Evolutionary conservation across 2,888 invertebrate genomes (phyloP).

Genomic region (Craniophora ligustri): DNA sequence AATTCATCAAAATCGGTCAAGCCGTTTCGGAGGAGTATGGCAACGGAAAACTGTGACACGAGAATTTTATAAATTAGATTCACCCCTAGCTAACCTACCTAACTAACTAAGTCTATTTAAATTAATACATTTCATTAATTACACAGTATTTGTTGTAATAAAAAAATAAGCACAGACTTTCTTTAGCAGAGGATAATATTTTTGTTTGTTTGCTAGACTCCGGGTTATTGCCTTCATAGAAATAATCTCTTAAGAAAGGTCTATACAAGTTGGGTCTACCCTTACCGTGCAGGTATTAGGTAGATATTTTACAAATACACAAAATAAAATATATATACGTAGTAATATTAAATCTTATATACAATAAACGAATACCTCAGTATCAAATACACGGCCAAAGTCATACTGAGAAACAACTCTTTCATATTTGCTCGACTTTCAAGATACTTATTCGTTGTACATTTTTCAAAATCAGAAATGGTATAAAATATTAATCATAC

Average conservation of each 20-base stretch:
- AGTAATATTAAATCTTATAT: background rate
- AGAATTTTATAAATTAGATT: no score
- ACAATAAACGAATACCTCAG: no score
- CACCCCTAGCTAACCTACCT: no score
- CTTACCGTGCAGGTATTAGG: constrained; percentile 2
- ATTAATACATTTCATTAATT: no score
- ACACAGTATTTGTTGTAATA: background rate
- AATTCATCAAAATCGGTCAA: no score
- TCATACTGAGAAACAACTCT: background rate
- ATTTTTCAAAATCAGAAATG: constrained; percentile 15
- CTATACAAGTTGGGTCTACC: constrained; percentile 1
- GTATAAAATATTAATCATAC: constrained; percentile 29
- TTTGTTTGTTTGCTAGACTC: background rate
- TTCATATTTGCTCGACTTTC: background rate
- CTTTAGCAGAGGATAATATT: background rate
- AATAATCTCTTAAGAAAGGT: constrained; percentile 7
- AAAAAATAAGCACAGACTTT: background rate
- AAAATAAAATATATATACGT: background rate
- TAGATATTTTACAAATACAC: background rate
- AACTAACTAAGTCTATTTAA: no score
- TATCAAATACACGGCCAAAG: background rate
- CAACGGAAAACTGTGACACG: no score
- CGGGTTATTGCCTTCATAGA: constrained; percentile 8
- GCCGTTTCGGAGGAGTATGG: no score
- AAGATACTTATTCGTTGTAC: constrained; percentile 5